phyloP scores from a whole-genome alignment of 1,140 invertebrate species.

The Halictus rubicundus region DNA sequence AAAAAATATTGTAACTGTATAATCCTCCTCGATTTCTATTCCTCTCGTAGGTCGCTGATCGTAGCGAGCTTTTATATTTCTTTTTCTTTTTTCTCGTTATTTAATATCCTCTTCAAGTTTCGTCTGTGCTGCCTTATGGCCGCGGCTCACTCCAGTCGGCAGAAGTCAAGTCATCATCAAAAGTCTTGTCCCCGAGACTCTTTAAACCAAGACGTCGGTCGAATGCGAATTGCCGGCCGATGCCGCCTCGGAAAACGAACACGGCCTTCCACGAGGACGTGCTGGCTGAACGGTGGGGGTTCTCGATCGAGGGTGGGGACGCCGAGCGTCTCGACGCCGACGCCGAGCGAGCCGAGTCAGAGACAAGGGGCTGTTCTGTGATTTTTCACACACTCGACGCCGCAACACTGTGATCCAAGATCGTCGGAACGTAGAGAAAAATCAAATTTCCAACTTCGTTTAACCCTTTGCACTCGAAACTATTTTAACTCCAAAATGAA shows the following conservation, averaged over 20 bases:
- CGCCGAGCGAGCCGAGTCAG: slow-evolving; percentile 47
- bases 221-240: slow-evolving; percentile 87
- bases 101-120: background rate
- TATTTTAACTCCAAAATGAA: too few relatives aligned
- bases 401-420: too few relatives aligned
- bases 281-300: slow-evolving; percentile 74
- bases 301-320: slow-evolving; percentile 64
- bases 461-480: too few relatives aligned
- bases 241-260: slow-evolving; percentile 48
- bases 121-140: slow-evolving; percentile 62
- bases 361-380: too few relatives aligned
- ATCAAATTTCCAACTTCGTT: too few relatives aligned
- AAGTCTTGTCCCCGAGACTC: slow-evolving; percentile 85
- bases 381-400: too few relatives aligned
- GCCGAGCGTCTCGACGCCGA: slow-evolving; percentile 64
- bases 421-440: too few relatives aligned
- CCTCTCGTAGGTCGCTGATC: background rate
- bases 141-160: slow-evolving; percentile 85
- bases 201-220: slow-evolving; percentile 92
- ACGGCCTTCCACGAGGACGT: slow-evolving; percentile 52
- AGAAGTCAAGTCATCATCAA: slow-evolving; percentile 90
- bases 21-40: background rate
- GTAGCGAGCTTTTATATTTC: too few relatives aligned
- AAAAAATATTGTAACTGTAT: too few relatives aligned
- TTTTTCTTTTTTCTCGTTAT: background rate